These are phyloP conservation scores for Galerucella calmariensis DNA, from an alignment of 2,888 invertebrate genomes.

Conservation along the genomic window DNA sequence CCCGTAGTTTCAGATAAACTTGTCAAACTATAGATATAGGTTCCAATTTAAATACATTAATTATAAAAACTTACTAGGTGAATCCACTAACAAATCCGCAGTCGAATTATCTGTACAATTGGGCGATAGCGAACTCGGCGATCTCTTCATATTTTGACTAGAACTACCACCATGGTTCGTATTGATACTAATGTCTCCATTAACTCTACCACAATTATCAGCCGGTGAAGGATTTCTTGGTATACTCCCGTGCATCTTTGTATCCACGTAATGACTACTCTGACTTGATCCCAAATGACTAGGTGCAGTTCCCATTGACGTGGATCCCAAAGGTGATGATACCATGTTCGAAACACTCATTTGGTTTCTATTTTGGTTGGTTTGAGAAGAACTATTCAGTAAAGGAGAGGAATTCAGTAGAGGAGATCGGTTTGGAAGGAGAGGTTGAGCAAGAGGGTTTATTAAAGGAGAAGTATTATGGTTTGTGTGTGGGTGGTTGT, in stretches of 20 bases:
- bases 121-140: slow-evolving; percentile 74
- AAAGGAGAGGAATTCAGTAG: slow-evolving; percentile 44
- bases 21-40: too few species aligned
- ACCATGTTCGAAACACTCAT: slow-evolving; percentile 17
- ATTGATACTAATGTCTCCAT: slow-evolving; percentile 86
- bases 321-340: slow-evolving; percentile 22
- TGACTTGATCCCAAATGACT: slow-evolving; percentile 29
- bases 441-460: slow-evolving; percentile 60
- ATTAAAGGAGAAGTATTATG: slow-evolving; percentile 51
- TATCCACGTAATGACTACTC: slow-evolving; percentile 58
- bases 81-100: slow-evolving; percentile 81
- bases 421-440: slow-evolving; percentile 43
- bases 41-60: too few species aligned
- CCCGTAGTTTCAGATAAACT: too few species aligned
- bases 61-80: slow-evolving; percentile 79
- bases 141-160: slow-evolving; percentile 71
- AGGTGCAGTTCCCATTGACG: slow-evolving; percentile 42
- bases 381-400: slow-evolving; percentile 47
- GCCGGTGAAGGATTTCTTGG: slow-evolving; percentile 62
- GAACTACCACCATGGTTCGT: slow-evolving; percentile 74
- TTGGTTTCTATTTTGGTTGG: slow-evolving; percentile 47
- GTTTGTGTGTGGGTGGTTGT: slow-evolving; percentile 51
- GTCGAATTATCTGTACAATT: slow-evolving; percentile 73
- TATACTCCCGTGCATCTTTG: slow-evolving; percentile 54
- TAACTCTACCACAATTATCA: slow-evolving; percentile 64